Evolutionary conservation across 2,888 invertebrate genomes (phyloP).

Genomic region (Acleris cristana): DNA sequence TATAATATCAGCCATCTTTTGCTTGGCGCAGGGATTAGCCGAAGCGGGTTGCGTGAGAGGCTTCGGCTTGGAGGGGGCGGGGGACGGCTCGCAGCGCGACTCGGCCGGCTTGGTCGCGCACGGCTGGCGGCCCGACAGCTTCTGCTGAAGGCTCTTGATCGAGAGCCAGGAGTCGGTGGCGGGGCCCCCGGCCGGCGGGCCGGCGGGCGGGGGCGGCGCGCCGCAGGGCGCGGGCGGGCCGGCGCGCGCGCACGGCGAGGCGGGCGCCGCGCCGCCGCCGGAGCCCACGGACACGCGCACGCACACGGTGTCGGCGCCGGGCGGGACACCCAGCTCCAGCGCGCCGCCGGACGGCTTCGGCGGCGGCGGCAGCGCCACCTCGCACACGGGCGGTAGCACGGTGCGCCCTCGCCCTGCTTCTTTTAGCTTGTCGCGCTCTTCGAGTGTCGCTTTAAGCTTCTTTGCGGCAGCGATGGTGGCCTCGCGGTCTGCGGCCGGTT

Average conservation of each 20-base stretch:
- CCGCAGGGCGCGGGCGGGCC: slow-evolving; percentile 30
- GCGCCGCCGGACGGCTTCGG: slow-evolving; percentile 26
- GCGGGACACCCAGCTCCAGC: slow-evolving; percentile 35
- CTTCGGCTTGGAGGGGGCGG: slow-evolving; percentile 2
- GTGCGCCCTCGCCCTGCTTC: slow-evolving; percentile 22
- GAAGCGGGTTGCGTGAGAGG: slow-evolving; percentile 6
- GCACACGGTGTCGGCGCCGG: slow-evolving; percentile 27
- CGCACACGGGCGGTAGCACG: slow-evolving; percentile 19
- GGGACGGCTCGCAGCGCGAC: not conserved
- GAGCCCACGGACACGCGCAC: slow-evolving; percentile 37
- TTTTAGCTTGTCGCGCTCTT: slow-evolving; percentile 10
- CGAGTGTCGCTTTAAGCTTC: slow-evolving; percentile 5
- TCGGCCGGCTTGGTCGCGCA: slow-evolving; percentile 3
- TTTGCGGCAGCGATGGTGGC: slow-evolving; percentile 5
- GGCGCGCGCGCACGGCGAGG: slow-evolving; percentile 27
- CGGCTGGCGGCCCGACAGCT: slow-evolving; percentile 23
- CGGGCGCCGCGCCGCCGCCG: slow-evolving; percentile 19
- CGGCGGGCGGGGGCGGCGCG: not conserved
- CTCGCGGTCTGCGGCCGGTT: slow-evolving; percentile 2
- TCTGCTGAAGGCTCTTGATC: slow-evolving; percentile 26
- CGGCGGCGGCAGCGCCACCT: slow-evolving; percentile 24
- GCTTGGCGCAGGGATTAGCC: slow-evolving; percentile 18
- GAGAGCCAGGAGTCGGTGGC: slow-evolving; percentile 24
- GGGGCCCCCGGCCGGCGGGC: not conserved
- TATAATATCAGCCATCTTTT: slow-evolving; percentile 18